Base-by-base conservation (phyloP, 1,140 invertebrate species). In the Ceratosolen fusciceps region DNA sequence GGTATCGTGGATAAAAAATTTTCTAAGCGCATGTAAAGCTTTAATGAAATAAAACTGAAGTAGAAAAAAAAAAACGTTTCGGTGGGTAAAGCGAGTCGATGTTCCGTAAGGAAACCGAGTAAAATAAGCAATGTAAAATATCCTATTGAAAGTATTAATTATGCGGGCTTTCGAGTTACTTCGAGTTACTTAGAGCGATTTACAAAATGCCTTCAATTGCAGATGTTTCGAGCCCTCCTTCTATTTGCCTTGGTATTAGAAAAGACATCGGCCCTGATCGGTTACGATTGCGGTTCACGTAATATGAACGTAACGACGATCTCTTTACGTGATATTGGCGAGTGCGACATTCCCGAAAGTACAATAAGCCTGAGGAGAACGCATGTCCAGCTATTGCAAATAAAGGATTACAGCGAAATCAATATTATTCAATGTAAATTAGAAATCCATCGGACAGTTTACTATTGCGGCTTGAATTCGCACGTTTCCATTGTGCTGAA, bases 341-440 rank as follows among this genome's bases (percentile, higher is more conserved):
- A 12, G 8, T 54, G 49, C 16, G 16, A 72, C 26, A 34, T 72
- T n/a, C 68, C 68, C 9, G 0, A 52, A 2, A 49, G 19, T 29
- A 29, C n/a, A 7, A 39, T n/a, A 26, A 21, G 14, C 29, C 0
- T 12, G 7, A 37, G n/a, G 0, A 8, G 26, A 21, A 49, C 1
- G 2, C 39, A 73, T 21, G 26, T 37, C 5, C 49, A 72, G 14
- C 5, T 72, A 37, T 24, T 72, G 10, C 49, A 72, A 37, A 72
- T 72, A 54, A 72, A 72, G n/a, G 70, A 72, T n/a, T 72, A n/a
- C 8, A 2, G 0, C 4, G 70, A 72, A 37, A 72, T 39, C 2
- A 37, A 54, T 1, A 26, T 43, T 10, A 34, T 72, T 26, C 62
- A 74, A 58, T 81, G 77, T 58, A 75, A 71, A 73, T 12, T 79